A percentile compares a stretch with the other conserved stretches of the same genome.
phyloP scores from a whole-genome alignment of 2,888 invertebrate genomes.

The Nymphalis c-album region DNA sequence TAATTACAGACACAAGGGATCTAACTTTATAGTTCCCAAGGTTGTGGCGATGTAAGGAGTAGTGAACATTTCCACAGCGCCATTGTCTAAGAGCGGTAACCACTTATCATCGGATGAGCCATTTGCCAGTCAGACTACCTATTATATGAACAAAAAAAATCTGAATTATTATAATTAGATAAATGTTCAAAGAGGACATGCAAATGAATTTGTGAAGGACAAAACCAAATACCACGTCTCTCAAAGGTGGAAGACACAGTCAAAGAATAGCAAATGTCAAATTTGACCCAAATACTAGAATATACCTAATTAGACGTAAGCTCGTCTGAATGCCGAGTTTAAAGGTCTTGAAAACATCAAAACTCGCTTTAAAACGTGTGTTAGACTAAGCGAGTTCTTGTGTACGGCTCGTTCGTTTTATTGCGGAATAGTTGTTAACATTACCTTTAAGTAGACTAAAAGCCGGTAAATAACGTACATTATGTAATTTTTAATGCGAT shows the following conservation, averaged over 20 bases:
- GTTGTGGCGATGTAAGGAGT: too few relatives aligned
- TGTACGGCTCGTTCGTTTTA: constrained; percentile 43
- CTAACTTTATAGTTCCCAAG: too few relatives aligned
- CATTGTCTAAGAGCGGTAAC: too few relatives aligned
- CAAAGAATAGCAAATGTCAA: constrained; percentile 17
- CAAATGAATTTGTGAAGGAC: too few relatives aligned
- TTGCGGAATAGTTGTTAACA: constrained; percentile 35
- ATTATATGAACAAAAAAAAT: too few relatives aligned
- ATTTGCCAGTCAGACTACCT: too few relatives aligned
- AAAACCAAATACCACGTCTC: too few relatives aligned
- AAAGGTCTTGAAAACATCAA: constrained; percentile 50
- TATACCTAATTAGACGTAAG: constrained; percentile 27
- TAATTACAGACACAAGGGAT: too few relatives aligned
- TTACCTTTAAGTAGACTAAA: constrained; percentile 33
- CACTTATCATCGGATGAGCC: too few relatives aligned
- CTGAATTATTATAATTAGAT: too few relatives aligned
- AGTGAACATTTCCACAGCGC: too few relatives aligned
- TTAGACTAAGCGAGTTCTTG: constrained; percentile 51
- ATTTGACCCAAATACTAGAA: constrained; percentile 34
- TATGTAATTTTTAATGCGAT: constrained; percentile 36
- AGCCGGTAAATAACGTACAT: constrained; percentile 29
- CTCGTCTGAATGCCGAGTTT: constrained; percentile 40
- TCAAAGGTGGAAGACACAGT: neutral
- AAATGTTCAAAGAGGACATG: too few relatives aligned
- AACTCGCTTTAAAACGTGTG: constrained; percentile 45